These are phyloP conservation scores for Hylomyscus alleni DNA, from an alignment of 2,797 vertebrate genomes.

Conservation along the genomic window DNA sequence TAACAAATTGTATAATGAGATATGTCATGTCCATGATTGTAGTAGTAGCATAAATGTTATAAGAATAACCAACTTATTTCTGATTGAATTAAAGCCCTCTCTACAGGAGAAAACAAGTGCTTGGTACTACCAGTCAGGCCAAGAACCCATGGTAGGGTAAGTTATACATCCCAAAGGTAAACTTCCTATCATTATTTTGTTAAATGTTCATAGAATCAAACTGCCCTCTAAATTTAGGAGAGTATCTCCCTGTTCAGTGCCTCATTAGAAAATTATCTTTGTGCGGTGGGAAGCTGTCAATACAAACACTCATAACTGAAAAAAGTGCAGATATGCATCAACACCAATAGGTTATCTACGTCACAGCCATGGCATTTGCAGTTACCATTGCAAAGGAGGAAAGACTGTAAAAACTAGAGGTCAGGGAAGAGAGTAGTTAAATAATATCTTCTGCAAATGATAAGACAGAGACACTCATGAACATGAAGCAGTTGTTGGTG, in stretches of 20 bases:
- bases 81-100: not conserved
- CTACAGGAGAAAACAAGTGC: not conserved
- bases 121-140: not conserved
- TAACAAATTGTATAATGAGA: not conserved
- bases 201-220: not conserved
- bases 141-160: not conserved
- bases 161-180: not conserved
- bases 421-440: not conserved
- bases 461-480: not conserved
- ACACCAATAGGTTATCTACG: not conserved
- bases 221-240: not conserved
- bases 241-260: not conserved
- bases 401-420: not conserved
- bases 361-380: not conserved
- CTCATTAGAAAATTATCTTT: not conserved
- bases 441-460: not conserved
- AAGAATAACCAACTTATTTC: not conserved
- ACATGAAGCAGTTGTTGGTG: not conserved
- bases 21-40: not conserved
- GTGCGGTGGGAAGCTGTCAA: not conserved
- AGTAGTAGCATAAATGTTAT: not conserved
- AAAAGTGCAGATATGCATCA: not conserved
- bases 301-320: not conserved
- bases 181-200: not conserved
- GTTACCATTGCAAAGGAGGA: not conserved